Evolutionary conservation across 2,888 invertebrate genomes (phyloP).

Genomic region (Nasonovia ribisnigri): DNA sequence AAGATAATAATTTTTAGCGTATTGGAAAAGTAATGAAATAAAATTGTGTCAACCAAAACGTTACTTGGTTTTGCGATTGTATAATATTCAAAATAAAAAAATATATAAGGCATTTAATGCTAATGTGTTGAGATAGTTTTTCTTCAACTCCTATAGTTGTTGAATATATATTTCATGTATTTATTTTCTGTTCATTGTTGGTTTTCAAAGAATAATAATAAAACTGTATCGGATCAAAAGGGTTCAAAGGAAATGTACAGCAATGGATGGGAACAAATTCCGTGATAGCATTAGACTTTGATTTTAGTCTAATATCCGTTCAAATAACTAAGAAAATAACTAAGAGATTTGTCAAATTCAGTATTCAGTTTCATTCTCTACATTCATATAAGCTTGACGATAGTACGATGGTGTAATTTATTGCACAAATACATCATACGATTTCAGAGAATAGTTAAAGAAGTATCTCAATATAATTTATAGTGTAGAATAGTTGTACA

Average conservation of each 20-base stretch:
- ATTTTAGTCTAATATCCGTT: conserved; percentile 15
- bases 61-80: not conserved
- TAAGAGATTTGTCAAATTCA: conserved; percentile 31
- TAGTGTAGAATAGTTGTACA: not conserved
- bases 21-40: not conserved
- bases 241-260: conserved; percentile 41
- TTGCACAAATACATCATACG: not conserved
- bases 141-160: not conserved
- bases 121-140: conserved; percentile 6
- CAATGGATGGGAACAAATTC: conserved; percentile 12
- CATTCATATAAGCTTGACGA: conserved; percentile 14
- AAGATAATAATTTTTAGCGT: not conserved
- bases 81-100: not conserved
- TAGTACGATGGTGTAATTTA: not conserved
- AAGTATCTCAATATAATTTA: conserved; percentile 8
- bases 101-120: not conserved
- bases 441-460: conserved; percentile 7
- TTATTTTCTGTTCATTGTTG: not conserved
- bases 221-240: conserved; percentile 39
- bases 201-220: conserved; percentile 35
- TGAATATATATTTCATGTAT: conserved; percentile 37
- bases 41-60: not conserved
- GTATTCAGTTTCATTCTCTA: not conserved
- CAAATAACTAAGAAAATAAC: conserved; percentile 15
- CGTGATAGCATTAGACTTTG: conserved; percentile 37